Conservation (phyloP, 2,113 vertebrate genomes). For the Myiozetetes cayanensis region DNA sequence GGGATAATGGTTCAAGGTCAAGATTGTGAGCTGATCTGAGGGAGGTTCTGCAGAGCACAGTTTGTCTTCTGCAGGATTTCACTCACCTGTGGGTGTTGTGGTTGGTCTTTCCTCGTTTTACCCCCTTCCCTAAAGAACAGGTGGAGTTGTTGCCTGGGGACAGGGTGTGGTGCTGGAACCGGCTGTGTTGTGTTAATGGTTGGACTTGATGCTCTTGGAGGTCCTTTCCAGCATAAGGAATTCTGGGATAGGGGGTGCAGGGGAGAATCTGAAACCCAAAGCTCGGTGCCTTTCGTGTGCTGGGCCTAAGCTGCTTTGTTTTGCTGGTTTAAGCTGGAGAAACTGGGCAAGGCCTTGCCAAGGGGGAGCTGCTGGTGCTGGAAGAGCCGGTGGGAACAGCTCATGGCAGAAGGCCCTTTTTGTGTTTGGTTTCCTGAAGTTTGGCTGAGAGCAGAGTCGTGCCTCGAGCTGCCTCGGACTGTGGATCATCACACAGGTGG, state of each 20-base stretch:
- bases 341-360: no score
- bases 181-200: neutral
- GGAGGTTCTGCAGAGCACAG: neutral
- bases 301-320: no score
- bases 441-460: neutral
- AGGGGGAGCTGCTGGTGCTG: no score
- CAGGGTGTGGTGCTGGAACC: accelerated
- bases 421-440: neutral
- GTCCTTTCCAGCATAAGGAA: neutral
- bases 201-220: neutral
- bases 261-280: neutral
- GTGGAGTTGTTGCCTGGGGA: neutral
- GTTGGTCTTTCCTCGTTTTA: neutral
- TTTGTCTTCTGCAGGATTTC: neutral
- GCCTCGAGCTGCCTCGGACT: neutral
- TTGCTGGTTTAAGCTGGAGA: no score
- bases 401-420: neutral
- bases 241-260: neutral
- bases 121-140: neutral
- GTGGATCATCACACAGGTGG: neutral
- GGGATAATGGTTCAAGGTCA: neutral
- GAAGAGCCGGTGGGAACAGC: no score
- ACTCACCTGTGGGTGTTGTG: accelerated
- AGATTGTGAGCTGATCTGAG: neutral
- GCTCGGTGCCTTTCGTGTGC: no score